Evolutionary conservation across 2,888 invertebrate genomes (phyloP).

Genomic region (Tetramorium bicarinatum): DNA sequence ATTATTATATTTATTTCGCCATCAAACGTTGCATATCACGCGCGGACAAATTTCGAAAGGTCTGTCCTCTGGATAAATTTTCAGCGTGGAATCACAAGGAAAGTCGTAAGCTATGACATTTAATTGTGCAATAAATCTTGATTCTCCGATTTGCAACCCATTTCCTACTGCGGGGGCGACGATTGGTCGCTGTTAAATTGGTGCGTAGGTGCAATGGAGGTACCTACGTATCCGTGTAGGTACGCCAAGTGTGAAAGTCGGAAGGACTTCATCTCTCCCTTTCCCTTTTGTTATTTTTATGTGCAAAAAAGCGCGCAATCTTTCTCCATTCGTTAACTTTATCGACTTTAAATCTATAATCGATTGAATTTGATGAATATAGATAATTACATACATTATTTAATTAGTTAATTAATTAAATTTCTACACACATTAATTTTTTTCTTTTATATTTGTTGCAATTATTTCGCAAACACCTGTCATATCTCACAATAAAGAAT

Average conservation of each 20-base stretch:
- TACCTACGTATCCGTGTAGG: conserved; percentile 78
- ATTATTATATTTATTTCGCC: neutral
- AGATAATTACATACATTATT: neutral
- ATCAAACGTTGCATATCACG: neutral
- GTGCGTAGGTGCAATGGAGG: conserved; percentile 82
- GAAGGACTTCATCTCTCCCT: conserved; percentile 76
- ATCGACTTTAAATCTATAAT: conserved; percentile 3
- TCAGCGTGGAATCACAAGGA: conserved; percentile 72
- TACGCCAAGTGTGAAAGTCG: conserved; percentile 83
- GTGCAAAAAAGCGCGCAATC: conserved; percentile 56
- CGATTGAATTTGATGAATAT: conserved; percentile 1
- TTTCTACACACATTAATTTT: no score
- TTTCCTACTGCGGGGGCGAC: conserved; percentile 86
- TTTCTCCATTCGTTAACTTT: conserved; percentile 50
- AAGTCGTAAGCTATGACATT: conserved; percentile 82
- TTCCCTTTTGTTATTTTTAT: conserved; percentile 56
- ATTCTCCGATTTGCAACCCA: conserved; percentile 86
- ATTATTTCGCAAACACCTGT: neutral
- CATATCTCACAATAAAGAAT: neutral
- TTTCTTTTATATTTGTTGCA: neutral
- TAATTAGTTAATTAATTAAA: neutral
- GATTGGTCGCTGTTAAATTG: conserved; percentile 83
- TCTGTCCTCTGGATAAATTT: conserved; percentile 57
- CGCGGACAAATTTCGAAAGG: conserved; percentile 51
- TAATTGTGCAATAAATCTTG: conserved; percentile 86